Conservation (phyloP, 2,797 vertebrate genomes). For the Fratercula arctica region DNA sequence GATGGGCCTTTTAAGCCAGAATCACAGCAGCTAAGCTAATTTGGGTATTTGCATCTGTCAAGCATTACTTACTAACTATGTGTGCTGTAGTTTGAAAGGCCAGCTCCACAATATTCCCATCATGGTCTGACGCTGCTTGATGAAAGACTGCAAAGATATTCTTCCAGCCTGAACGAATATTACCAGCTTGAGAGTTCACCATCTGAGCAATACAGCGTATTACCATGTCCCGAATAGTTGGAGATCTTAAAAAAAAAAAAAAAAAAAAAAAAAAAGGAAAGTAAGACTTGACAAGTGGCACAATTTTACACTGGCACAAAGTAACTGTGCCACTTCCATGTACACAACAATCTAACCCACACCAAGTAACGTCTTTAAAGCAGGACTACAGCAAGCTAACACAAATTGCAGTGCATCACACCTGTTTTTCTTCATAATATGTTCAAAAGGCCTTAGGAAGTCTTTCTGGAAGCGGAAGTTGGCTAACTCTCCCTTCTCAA, state of each 20-base stretch:
- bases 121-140: conserved; percentile 92
- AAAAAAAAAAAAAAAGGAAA: background rate
- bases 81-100: conserved; percentile 94
- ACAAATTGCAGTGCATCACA: conserved; percentile 45
- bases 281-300: background rate
- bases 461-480: conserved; percentile 98
- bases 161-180: conserved; percentile 97
- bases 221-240: conserved; percentile 95
- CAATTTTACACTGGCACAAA: background rate
- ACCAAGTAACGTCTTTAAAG: background rate
- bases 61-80: conserved; percentile 88
- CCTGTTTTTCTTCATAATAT: conserved; percentile 98
- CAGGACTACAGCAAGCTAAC: background rate
- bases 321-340: background rate
- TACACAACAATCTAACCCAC: background rate
- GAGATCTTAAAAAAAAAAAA: conserved; percentile 78
- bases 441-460: conserved; percentile 94
- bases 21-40: background rate
- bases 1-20: background rate
- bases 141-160: conserved; percentile 97
- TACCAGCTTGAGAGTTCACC: conserved; percentile 94
- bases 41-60: background rate
- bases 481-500: conserved; percentile 95
- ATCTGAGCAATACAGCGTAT: conserved; percentile 95
- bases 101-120: conserved; percentile 92